A percentile compares a stretch with the other conserved stretches of the same genome.
Conservation (phyloP, 2,113 vertebrate species). For the Trematocara marginatum region DNA sequence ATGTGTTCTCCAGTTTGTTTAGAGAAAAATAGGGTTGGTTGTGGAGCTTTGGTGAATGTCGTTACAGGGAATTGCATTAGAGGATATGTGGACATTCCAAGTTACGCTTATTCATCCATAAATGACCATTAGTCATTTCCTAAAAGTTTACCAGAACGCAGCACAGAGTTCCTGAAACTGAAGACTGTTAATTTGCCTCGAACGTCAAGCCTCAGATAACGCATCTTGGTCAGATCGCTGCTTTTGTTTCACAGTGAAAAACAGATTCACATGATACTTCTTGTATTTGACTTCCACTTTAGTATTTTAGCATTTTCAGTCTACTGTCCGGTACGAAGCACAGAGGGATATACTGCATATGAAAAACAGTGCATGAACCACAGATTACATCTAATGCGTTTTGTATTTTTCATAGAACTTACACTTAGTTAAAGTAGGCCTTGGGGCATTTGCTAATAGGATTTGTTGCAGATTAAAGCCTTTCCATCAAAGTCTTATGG, state of each 20-base stretch:
- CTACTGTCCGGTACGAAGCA: background rate
- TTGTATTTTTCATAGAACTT: background rate
- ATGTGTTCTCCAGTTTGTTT: background rate
- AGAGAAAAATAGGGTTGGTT: background rate
- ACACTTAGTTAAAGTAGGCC: background rate
- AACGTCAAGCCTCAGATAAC: background rate
- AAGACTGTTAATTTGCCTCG: background rate
- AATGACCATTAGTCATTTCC: constrained; percentile 8
- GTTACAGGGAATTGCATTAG: background rate
- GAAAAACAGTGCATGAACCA: background rate
- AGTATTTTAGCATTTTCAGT: background rate
- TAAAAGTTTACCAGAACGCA: background rate
- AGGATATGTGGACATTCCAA: background rate
- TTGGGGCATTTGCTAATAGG: background rate
- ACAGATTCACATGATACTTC: background rate
- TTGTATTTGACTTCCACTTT: background rate
- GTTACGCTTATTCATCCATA: background rate
- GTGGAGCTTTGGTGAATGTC: background rate
- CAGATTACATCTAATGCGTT: background rate
- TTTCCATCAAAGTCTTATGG: background rate
- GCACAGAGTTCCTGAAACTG: background rate
- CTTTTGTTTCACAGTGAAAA: background rate
- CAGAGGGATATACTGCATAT: fast-evolving
- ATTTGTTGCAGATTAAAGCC: background rate
- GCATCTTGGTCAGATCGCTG: background rate